Conservation (phyloP, 2,113 vertebrate genomes). For the Anguilla rostrata region DNA sequence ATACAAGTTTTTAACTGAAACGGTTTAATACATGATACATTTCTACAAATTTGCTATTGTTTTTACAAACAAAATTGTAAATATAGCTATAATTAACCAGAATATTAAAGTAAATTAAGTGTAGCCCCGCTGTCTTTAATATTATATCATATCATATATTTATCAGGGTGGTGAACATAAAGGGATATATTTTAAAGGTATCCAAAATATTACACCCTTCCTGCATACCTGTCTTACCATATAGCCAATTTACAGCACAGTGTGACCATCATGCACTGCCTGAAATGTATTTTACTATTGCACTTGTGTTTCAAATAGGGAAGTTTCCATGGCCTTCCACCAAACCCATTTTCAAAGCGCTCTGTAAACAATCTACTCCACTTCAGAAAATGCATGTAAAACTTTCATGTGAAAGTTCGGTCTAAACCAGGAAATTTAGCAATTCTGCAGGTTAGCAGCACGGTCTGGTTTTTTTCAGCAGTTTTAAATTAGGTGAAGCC, state of each 20-base stretch:
- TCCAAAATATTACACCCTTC: background rate
- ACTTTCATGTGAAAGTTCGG: background rate
- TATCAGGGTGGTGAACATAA: background rate
- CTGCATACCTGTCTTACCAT: background rate
- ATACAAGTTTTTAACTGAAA: background rate
- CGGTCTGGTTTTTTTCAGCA: background rate
- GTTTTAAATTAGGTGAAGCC: background rate
- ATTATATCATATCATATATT: background rate
- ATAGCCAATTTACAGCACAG: background rate
- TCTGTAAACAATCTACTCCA: background rate
- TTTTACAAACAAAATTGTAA: background rate
- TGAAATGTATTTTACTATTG: no score
- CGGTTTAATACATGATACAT: no score
- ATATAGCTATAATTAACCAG: background rate
- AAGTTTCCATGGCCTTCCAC: background rate
- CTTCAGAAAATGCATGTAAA: background rate
- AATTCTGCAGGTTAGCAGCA: background rate
- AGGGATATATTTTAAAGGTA: background rate
- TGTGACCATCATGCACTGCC: background rate
- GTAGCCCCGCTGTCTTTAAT: background rate
- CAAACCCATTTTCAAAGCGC: background rate
- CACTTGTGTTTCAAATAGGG: background rate
- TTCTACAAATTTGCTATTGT: background rate
- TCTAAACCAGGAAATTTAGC: background rate
- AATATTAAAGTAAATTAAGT: background rate